Evolutionary conservation across 2,888 invertebrate species (phyloP).

Genomic region (Steromphala cineraria): DNA sequence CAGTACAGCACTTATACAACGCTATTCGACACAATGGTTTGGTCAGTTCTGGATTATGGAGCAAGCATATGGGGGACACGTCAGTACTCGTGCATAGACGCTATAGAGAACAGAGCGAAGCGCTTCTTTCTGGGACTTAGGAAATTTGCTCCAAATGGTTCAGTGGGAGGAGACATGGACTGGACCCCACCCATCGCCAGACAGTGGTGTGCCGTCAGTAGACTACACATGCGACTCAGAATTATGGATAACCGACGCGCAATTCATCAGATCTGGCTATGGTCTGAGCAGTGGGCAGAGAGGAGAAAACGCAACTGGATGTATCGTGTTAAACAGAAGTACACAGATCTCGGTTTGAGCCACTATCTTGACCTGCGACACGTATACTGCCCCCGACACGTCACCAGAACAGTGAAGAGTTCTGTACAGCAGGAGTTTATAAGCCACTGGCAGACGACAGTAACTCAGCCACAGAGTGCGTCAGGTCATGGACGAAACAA

Average conservation of each 20-base stretch:
- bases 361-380: too few relatives aligned
- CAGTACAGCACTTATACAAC: not conserved
- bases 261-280: not conserved
- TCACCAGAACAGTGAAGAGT: too few relatives aligned
- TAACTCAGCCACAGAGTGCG: too few relatives aligned
- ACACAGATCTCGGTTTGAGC: too few relatives aligned
- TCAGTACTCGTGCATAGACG: not conserved
- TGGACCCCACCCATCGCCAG: not conserved
- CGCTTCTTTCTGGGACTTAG: not conserved
- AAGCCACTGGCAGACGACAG: too few relatives aligned
- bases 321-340: too few relatives aligned
- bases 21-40: not conserved
- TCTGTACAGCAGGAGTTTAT: too few relatives aligned
- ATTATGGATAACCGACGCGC: not conserved
- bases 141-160: not conserved
- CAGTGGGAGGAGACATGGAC: not conserved
- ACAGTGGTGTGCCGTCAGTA: not conserved
- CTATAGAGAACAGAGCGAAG: not conserved
- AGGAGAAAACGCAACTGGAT: too few relatives aligned
- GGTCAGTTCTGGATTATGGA: constrained; percentile 7
- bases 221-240: not conserved
- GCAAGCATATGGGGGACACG: not conserved
- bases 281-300: not conserved
- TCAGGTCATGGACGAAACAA: too few relatives aligned
- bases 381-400: too few relatives aligned